These are phyloP conservation scores for Ephydatia muelleri DNA, from an alignment of 37 sponge, comb jelly and placozoan genomes.

Conservation along the genomic window DNA sequence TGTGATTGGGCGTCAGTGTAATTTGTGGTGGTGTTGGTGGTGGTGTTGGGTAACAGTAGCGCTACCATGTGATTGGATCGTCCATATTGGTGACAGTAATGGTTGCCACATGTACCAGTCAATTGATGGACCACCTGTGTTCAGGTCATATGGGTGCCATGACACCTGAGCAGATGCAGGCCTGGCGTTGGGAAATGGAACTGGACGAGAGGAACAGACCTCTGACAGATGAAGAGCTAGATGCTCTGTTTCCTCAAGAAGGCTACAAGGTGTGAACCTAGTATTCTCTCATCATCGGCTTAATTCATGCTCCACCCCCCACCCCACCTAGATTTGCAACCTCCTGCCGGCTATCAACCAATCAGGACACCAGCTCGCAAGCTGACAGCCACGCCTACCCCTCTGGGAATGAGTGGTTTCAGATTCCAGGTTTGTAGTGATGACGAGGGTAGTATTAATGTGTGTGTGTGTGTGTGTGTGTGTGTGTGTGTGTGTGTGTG, in stretches of 20 bases:
- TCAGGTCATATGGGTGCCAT: constrained; percentile 70
- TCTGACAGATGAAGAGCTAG: constrained; percentile 91
- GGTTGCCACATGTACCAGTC: too few species aligned
- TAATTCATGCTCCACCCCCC: not conserved
- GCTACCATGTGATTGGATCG: too few species aligned
- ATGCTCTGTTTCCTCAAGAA: constrained; percentile 93
- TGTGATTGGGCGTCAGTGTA: too few species aligned
- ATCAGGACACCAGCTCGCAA: constrained; percentile 92
- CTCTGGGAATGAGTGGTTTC: constrained; percentile 93
- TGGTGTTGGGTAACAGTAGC: not conserved
- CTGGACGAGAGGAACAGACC: constrained; percentile 94
- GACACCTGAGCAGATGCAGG: constrained; percentile 99
- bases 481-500: constrained; percentile 37
- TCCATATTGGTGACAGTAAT: too few species aligned
- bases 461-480: too few species aligned
- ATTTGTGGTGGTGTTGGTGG: too few species aligned
- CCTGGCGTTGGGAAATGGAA: constrained; percentile 92
- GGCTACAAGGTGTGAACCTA: constrained; percentile 81
- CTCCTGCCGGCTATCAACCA: constrained; percentile 89
- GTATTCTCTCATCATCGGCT: not conserved
- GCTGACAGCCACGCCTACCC: constrained; percentile 96
- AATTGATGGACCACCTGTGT: too few species aligned
- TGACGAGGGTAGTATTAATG: not conserved
- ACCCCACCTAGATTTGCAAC: constrained; percentile 70
- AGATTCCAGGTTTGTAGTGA: constrained; percentile 62